Conservation (phyloP, 2,113 vertebrate species). For the cat (Felis catus) region F.catus_Fca126_mat1.0 CM031423.1:69384501-69385000, state of each 20-base stretch:
- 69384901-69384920: neutral
- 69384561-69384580: neutral
- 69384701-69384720: neutral
- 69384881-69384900: neutral
- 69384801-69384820: too few relatives aligned
- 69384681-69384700: neutral
- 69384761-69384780: neutral
- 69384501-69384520: neutral
- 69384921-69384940: neutral
- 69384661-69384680: neutral
- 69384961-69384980: neutral
- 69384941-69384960: neutral
- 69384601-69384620: neutral
- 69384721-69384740: neutral
- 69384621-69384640: neutral
- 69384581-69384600: neutral
- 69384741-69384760: neutral
- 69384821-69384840: neutral
- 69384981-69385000: neutral
- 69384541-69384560: neutral
- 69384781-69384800: fast-evolving
- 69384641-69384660: neutral
- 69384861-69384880: too few relatives aligned
- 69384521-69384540: neutral
- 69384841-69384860: neutral